Conservation (phyloP, 2,797 vertebrate species). For the Paedocypris micromegethes region DNA sequence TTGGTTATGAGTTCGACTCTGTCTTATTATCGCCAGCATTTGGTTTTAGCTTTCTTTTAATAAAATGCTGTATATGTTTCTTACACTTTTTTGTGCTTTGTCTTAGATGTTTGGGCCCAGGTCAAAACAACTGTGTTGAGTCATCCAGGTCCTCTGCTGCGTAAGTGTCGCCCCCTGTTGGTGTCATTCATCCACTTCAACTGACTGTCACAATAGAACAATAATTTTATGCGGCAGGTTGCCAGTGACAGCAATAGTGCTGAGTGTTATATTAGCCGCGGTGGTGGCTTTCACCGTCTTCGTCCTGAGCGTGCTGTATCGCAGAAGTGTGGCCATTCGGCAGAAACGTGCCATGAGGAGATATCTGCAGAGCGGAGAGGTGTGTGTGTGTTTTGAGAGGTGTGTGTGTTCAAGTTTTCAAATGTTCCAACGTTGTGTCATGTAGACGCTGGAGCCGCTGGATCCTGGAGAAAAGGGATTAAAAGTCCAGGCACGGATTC, state of each 20-base stretch:
- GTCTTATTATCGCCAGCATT: background rate
- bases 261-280: constrained; percentile 69
- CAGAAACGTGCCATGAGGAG: constrained; percentile 90
- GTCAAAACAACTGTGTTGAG: constrained; percentile 62
- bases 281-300: constrained; percentile 68
- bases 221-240: constrained; percentile 55
- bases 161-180: constrained; percentile 55
- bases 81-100: background rate
- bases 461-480: constrained; percentile 84
- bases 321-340: constrained; percentile 80
- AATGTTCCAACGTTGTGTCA: constrained; percentile 15
- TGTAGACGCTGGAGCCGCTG: constrained; percentile 83
- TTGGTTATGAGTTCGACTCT: too few species aligned
- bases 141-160: constrained; percentile 53
- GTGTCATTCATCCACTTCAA: background rate
- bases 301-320: constrained; percentile 77
- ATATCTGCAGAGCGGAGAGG: constrained; percentile 87
- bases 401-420: constrained; percentile 53
- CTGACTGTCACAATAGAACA: background rate
- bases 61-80: too few species aligned
- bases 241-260: constrained; percentile 65
- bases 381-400: constrained; percentile 65
- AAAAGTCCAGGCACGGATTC: constrained; percentile 79
- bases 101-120: constrained; percentile 68
- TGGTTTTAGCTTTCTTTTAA: too few species aligned